phyloP scores from a whole-genome alignment of 2,113 vertebrate genomes.

The Malurus melanocephalus region DNA sequence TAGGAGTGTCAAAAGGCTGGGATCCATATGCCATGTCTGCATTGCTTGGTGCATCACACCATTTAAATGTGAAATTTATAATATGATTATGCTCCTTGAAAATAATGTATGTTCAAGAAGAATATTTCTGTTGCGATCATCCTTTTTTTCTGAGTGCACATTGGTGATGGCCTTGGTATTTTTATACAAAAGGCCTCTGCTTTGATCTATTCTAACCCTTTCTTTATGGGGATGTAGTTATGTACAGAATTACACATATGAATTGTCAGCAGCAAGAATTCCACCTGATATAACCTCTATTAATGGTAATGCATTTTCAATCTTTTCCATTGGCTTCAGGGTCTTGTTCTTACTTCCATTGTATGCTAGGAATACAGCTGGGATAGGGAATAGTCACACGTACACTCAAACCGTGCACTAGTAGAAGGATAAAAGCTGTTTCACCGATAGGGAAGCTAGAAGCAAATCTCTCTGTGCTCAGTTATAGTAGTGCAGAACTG shows the following conservation, averaged over 20 bases:
- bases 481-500: fast-evolving
- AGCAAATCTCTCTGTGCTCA: background rate
- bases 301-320: background rate
- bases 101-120: background rate
- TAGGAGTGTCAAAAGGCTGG: background rate
- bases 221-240: background rate
- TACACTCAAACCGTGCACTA: background rate
- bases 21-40: background rate
- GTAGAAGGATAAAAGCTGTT: background rate
- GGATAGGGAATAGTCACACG: background rate
- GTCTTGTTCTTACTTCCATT: background rate
- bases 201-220: constrained; percentile 7
- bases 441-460: background rate
- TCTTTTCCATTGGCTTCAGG: background rate
- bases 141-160: background rate
- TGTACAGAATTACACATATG: background rate
- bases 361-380: background rate
- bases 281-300: background rate
- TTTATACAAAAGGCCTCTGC: background rate
- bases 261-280: constrained; percentile 15
- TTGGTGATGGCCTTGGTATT: background rate
- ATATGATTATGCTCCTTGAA: background rate
- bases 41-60: background rate
- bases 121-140: background rate
- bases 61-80: constrained; percentile 20